Evolutionary conservation across 2,888 invertebrate genomes (phyloP).

Genomic region (Copidosoma aretas): DNA sequence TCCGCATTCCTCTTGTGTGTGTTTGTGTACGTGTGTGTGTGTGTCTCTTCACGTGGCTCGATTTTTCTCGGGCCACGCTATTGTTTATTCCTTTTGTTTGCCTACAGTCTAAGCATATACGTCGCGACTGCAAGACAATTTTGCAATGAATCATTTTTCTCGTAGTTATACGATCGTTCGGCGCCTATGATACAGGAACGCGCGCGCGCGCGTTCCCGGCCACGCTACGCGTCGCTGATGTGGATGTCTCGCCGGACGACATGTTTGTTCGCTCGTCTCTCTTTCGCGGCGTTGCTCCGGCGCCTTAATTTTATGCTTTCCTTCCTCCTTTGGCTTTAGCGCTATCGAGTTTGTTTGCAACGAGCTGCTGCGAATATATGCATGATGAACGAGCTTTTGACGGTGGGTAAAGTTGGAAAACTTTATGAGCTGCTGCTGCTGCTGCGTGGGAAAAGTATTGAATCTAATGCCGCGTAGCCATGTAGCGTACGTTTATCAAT

Average conservation of each 20-base stretch:
- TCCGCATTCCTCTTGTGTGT: too few species aligned
- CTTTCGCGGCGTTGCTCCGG: background rate
- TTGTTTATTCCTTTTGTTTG: background rate
- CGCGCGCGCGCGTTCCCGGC: background rate
- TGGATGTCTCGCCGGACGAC: background rate
- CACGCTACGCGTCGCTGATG: too few species aligned
- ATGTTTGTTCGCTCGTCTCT: background rate
- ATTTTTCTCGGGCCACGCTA: background rate
- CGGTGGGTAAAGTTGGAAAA: background rate
- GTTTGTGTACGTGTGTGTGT: too few species aligned
- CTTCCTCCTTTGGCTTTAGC: background rate
- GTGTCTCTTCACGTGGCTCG: too few species aligned
- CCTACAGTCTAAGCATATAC: background rate
- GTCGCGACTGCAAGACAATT: too few species aligned
- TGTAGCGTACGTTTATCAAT: background rate
- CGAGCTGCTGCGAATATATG: background rate
- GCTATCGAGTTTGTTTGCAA: background rate
- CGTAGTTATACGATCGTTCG: background rate
- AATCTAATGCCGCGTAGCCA: background rate
- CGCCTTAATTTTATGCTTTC: background rate
- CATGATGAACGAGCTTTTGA: background rate
- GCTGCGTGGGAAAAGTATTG: too few species aligned
- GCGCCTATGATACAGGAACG: background rate
- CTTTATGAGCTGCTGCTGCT: too few species aligned
- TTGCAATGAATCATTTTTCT: background rate